Base-by-base conservation (phyloP, 1,140 invertebrate genomes). In the Semibalanus balanoides region DNA sequence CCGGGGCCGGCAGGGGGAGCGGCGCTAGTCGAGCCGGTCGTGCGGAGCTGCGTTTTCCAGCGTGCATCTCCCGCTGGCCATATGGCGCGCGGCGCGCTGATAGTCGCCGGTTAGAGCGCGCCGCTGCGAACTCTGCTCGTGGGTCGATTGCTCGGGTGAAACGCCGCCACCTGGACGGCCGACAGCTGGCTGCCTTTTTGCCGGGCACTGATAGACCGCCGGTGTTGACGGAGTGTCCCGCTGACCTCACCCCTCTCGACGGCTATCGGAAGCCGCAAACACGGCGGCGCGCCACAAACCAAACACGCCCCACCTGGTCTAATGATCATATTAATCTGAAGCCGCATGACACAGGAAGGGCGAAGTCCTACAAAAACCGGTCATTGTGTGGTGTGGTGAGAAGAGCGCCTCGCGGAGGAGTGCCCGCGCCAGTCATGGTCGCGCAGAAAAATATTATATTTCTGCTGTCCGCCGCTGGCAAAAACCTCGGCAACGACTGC, bases 281-380 rank as follows among this genome's bases (percentile, higher is more conserved):
- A 40, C 35, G 35, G 17, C 35, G 5, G 35, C 51, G 35, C 35
- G 35, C 5, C 35, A 40, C 51, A 64, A 25, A 64, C 51, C 51
- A 64, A 64, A 64, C 51, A 64, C 14, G 22, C 7, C 51, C 11
- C 51, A 64, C 51, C 51, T 64, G 51, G 51, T 19, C 7, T 25
- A 64, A 64, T 64, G 51, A 64, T 64, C 51, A 64, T 64, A 64
- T 64, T 64, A 64, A 64, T 64, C 51, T 64, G 51, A 64, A 64
- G 51, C 51, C 51, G 7, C 51, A 25, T 19, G 51, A 19, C 51
- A 19, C 51, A 64, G 51, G 51, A 64, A 22, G 22, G 7, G 51
- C 51, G 51, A 64, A 64, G 51, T 64, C 51, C 51, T 19, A 25
- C 51, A 64, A 64, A 64, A 64, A 64, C 7, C 51, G 14, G 51